Base-by-base conservation (phyloP, 2,113 vertebrate species). In the Sebastes fasciatus region DNA sequence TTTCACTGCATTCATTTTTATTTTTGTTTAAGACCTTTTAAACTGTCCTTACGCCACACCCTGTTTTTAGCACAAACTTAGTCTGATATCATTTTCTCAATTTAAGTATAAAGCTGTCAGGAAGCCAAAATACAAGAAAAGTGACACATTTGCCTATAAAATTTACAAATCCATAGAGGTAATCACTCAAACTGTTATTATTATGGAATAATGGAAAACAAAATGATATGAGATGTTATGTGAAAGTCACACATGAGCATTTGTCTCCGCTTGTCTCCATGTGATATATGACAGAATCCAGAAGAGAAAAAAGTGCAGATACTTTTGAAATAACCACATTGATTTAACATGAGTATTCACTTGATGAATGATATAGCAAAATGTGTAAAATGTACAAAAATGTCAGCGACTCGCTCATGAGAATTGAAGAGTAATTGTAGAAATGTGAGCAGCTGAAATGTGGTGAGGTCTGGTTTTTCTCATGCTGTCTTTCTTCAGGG, bases 401-500 rank as follows among this genome's bases (percentile, higher is more conserved):
- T 77, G 71, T 81, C 71, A 84, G 54, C 45, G 21, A 13, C 16
- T 46, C 4, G 2, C 12, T 84, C 11, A 13, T 52, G 17, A 86
- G 34, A 65, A 51, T 4, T 85, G 46, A 66, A 62, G 74, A 75
- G 71, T 68, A 69, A 80, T 73, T 81, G 77, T 49, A 51, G 60
- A 88, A 75, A 80, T 77, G 61, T 84, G 72, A 62, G 80, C 73
- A 49, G 70, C 42, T 86, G 48, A 82, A 74, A 80, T 87, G 77
- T 70, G 69, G 58, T 8, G 55, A 77, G 57, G 19, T 84, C 87
- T 90, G 86, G 21, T 83, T 84, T 82, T 57, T 57, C 71, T 88
- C 80, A 45, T 49, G 48, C 42, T 58, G 61, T 49, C 65, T 54
- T 40, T 52, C 17, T 69, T 65, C 4, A 3, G 34, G 34, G 13